Base-by-base conservation (phyloP, 2,888 invertebrate species). In the Piscicola geometra region DNA sequence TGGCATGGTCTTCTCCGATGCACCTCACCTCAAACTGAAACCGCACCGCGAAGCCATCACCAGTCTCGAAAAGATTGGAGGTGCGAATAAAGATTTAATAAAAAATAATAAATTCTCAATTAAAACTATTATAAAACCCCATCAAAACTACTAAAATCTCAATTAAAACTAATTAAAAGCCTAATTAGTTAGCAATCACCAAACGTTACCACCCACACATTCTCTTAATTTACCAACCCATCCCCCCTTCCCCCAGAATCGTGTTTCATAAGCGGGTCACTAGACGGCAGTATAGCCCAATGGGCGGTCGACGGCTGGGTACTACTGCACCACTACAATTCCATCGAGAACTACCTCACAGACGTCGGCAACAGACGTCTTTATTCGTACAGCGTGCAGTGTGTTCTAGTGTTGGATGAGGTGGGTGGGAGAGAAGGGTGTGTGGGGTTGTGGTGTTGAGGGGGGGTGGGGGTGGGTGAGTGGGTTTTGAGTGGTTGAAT, bases 231-330 rank as follows among this genome's bases (percentile, higher is more conserved):
- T 41, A 47, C 50, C 21, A 47, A 47, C 9, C n/a, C n/a, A 56
- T 25, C 5, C 9, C 60, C 3, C n/a, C 41, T 9, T 15, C 25
- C 21, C 0, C 12, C 50, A 71, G 71, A 71, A 12, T 71, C 71
- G 25, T 50, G 72, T 60, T 75, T 75, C 47, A 28, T 70, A 52
- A 56, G 56, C 36, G 75, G 70, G 0, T 75, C 75, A 2, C 1
- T 75, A 30, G 75, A 75, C 68, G 75, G 75, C 12, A 68, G 52
- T 32, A 70, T 75, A 60, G 9, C 70, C n/a, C 69, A 70, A 5
- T 75, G 75, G 75, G 68, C 75, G 0, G 5, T 30, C 5, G 56
- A 35, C 21, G 28, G 33, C 5, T 70, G 60, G 75, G 60, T 30
- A 0, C 52, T 67, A 28, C 3, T 75, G 25, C 56, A 69, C 33